phyloP scores from a whole-genome alignment of 2,797 vertebrate genomes.

The Tamandua tetradactyla region DNA sequence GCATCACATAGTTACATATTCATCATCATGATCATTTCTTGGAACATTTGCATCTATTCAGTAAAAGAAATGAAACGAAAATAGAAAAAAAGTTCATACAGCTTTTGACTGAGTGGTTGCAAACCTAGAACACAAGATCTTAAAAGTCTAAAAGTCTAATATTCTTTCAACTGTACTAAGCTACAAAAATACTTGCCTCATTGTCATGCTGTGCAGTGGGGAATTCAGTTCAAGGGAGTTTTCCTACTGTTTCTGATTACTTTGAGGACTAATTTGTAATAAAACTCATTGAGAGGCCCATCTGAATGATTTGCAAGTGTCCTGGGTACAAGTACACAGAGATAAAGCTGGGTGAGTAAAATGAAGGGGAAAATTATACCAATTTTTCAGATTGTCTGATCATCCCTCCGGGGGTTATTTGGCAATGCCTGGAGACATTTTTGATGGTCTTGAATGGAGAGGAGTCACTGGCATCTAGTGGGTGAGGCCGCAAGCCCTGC shows the following conservation, averaged over 20 bases:
- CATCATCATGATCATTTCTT: too few relatives aligned
- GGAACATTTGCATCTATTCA: too few relatives aligned
- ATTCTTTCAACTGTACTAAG: not conserved
- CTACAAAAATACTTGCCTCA: not conserved
- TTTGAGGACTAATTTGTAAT: not conserved
- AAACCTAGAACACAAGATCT: slow-evolving; percentile 3
- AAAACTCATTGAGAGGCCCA: not conserved
- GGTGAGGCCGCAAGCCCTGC: not conserved
- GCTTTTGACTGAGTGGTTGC: not conserved
- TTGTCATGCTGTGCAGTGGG: not conserved
- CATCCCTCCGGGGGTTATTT: not conserved
- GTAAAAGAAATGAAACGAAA: too few relatives aligned
- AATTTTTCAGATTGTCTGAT: not conserved
- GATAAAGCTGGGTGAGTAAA: not conserved
- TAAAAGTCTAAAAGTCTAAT: not conserved
- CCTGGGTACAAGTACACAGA: not conserved
- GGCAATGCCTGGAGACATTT: not conserved
- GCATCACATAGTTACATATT: too few relatives aligned
- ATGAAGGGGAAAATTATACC: not conserved
- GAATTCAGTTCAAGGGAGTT: not conserved
- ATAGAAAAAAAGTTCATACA: too few relatives aligned
- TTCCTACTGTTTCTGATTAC: not conserved
- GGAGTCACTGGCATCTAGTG: not conserved
- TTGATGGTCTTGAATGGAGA: not conserved
- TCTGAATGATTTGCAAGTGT: not conserved